phyloP scores from a whole-genome alignment of 35 echinoderm and acorn worm genomes.

The Chiridota heheva region DNA sequence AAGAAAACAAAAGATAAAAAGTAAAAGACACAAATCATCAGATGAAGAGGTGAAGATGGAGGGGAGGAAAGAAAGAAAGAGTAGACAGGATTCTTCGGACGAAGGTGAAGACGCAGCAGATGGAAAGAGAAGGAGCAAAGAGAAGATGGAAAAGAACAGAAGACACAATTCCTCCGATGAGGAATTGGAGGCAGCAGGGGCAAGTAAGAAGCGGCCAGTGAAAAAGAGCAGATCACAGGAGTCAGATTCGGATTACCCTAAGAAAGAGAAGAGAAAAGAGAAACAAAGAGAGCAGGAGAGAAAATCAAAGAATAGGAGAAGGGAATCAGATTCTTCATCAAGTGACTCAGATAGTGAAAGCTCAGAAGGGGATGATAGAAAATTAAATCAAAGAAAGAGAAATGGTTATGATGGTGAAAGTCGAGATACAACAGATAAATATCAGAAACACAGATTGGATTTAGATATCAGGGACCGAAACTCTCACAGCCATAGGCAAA shows the following conservation, averaged over 20 bases:
- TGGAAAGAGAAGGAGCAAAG: background rate
- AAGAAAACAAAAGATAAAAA: slow-evolving; percentile 18
- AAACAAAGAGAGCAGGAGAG: slow-evolving; percentile 2
- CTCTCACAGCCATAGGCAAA: background rate
- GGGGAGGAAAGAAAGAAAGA: background rate
- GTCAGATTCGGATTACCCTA: background rate
- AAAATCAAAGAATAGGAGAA: slow-evolving; percentile 16
- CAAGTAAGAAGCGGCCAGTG: background rate
- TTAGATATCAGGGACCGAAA: background rate
- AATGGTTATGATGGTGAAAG: background rate
- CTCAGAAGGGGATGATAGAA: slow-evolving; percentile 2
- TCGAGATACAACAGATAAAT: background rate
- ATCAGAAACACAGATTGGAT: background rate
- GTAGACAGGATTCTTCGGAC: background rate
- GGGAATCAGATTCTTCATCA: background rate
- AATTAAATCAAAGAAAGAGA: background rate
- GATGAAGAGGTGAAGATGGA: background rate
- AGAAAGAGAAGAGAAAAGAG: background rate
- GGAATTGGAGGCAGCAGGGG: background rate
- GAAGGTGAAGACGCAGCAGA: slow-evolving; percentile 22
- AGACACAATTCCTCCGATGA: background rate
- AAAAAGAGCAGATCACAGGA: background rate
- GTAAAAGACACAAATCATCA: background rate
- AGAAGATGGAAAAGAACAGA: background rate
- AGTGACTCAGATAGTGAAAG: slow-evolving; percentile 8